Evolutionary conservation across 1,140 invertebrate genomes (phyloP).

Genomic region (Melitaea cinxia): DNA sequence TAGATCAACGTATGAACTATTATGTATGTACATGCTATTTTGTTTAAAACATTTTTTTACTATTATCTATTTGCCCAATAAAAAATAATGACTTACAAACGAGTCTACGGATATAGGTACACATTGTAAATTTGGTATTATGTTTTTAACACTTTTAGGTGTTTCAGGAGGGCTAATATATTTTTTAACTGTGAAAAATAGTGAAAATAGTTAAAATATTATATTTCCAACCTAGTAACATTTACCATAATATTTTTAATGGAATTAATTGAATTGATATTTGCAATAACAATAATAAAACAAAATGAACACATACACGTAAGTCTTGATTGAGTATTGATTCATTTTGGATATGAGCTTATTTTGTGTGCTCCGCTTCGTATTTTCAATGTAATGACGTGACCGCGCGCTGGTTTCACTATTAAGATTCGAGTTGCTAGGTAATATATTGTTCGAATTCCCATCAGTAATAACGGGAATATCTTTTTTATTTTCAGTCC

Average conservation of each 20-base stretch:
- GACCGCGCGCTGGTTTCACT: slow-evolving; percentile 3
- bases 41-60: neutral
- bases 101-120: neutral
- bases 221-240: too few relatives aligned
- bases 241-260: too few relatives aligned
- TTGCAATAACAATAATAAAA: too few relatives aligned
- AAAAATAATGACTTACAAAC: neutral
- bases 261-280: too few relatives aligned
- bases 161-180: too few relatives aligned
- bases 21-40: neutral
- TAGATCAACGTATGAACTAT: slow-evolving; percentile 1
- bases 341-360: slow-evolving; percentile 16
- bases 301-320: slow-evolving; percentile 42
- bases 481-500: slow-evolving; percentile 56
- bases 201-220: too few relatives aligned
- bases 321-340: slow-evolving; percentile 40
- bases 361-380: slow-evolving; percentile 18
- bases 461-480: slow-evolving; percentile 52
- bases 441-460: slow-evolving; percentile 68
- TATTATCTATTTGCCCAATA: neutral
- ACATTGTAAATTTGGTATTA: too few relatives aligned
- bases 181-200: too few relatives aligned
- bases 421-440: slow-evolving; percentile 9
- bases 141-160: too few relatives aligned
- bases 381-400: slow-evolving; percentile 12